Percentiles rank a stretch among this genome's conserved stretches.
Evolutionary conservation across 2,797 vertebrate species (phyloP).

Genomic region (Eleutherodactylus coqui): DNA sequence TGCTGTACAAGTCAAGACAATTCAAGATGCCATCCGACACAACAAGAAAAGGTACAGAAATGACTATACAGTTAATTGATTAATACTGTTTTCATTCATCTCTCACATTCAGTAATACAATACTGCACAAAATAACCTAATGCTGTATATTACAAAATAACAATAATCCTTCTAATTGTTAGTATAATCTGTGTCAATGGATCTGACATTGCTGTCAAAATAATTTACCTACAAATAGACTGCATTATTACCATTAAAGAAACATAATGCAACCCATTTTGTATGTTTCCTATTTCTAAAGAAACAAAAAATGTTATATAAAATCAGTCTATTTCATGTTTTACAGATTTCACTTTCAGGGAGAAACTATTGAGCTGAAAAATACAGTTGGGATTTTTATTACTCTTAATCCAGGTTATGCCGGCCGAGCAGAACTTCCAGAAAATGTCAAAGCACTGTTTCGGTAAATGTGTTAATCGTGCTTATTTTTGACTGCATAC

Average conservation of each 20-base stretch:
- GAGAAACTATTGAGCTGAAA: conserved; percentile 80
- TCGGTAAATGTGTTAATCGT: conserved; percentile 68
- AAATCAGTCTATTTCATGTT: neutral
- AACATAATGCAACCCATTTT: neutral
- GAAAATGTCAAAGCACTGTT: conserved; percentile 84
- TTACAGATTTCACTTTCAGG: conserved; percentile 80
- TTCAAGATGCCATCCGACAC: conserved; percentile 79
- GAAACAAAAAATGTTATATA: neutral
- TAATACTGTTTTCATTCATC: neutral
- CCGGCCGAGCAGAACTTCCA: conserved; percentile 79
- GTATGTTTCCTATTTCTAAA: neutral
- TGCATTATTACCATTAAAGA: neutral
- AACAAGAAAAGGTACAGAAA: conserved; percentile 78
- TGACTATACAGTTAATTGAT: neutral
- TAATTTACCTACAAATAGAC: neutral
- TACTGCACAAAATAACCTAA: neutral
- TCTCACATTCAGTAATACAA: neutral
- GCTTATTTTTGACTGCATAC: neutral
- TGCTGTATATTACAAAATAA: neutral
- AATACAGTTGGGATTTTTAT: conserved; percentile 82
- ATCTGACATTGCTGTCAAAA: conserved; percentile 1
- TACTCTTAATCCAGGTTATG: conserved; percentile 82
- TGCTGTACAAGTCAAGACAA: conserved; percentile 80
- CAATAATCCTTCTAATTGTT: neutral
- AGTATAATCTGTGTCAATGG: neutral